phyloP scores from a whole-genome alignment of 2,113 vertebrate species.

The Prochilodus magdalenae region DNA sequence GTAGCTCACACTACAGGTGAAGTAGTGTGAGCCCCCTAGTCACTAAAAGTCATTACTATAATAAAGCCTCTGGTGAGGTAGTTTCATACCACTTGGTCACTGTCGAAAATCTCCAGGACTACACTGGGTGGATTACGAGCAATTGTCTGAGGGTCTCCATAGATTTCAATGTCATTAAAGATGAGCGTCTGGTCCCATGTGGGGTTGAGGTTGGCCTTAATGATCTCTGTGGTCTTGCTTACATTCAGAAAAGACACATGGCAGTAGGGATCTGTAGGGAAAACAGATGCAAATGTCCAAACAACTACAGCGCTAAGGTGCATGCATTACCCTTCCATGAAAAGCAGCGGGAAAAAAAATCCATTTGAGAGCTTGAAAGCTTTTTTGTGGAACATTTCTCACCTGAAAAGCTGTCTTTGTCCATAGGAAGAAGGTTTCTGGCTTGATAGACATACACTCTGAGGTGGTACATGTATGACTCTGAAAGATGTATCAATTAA shows the following conservation, averaged over 20 bases:
- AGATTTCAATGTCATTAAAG: constrained; percentile 93
- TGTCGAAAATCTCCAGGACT: constrained; percentile 91
- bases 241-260: constrained; percentile 94
- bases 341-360: constrained; percentile 1
- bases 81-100: constrained; percentile 95
- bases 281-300: constrained; percentile 47
- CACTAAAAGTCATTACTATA: background rate
- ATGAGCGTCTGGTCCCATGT: constrained; percentile 97
- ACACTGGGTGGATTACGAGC: constrained; percentile 83
- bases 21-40: background rate
- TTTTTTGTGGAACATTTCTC: constrained; percentile 49
- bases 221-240: constrained; percentile 94
- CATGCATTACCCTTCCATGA: constrained; percentile 10
- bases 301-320: background rate
- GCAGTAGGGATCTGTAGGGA: constrained; percentile 89
- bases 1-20: background rate
- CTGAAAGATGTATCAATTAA: constrained; percentile 70
- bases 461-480: constrained; percentile 87
- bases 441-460: constrained; percentile 96
- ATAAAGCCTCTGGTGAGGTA: constrained; percentile 15
- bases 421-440: constrained; percentile 91
- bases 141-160: constrained; percentile 85
- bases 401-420: constrained; percentile 99
- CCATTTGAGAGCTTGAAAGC: background rate
- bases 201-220: constrained; percentile 89